Base-by-base conservation (phyloP, 2,797 vertebrate species). In the Liparis tanakae region DNA sequence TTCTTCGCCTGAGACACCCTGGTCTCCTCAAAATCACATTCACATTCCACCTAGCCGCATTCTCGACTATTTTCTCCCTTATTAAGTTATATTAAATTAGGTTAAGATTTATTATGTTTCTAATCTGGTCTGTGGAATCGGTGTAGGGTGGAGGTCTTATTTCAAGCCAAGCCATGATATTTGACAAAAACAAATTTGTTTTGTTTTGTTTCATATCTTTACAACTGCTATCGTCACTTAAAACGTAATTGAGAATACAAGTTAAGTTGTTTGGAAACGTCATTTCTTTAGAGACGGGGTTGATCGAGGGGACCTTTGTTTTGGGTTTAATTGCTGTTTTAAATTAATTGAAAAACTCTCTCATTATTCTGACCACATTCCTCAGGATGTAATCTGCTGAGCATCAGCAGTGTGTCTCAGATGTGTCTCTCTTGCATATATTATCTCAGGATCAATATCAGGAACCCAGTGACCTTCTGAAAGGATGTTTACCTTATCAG, bases 361-460 rank as follows among this genome's bases (percentile, higher is more conserved):
- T 84, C 60, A 66, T 70, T 74, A 50, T 53, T 36, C 69, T 25
- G 36, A 41, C 4, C 14, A 74, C 71, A 36, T 78, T 37, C 41
- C 22, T 66, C 53, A 0, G 65, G 36, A 10, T 70, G 44, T 55
- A 66, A 68, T 57, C 64, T 39, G 51, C 54, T 30, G 34, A 73
- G 57, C 41, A 36, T 86, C 72, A 72, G 56, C 66, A 70, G 50
- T 2, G 1, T 60, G 56, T 80, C 73, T 81, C 72, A 70, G 74
- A 86, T 3, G 39, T 56, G 56, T 22, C 65, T n/a, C 33, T 46
- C 51, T 59, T n/a, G 67, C 79, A 77, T 74, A 65, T 65, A 75
- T 88, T 76, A 86, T 82, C 86, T 89, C 66, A 67, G 69, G 74
- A 90, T 92, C 79, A 69, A 88, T 92, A 83, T 63, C 54, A 76